phyloP scores from a whole-genome alignment of 2,113 vertebrate genomes.

The Orcinus orca region DNA sequence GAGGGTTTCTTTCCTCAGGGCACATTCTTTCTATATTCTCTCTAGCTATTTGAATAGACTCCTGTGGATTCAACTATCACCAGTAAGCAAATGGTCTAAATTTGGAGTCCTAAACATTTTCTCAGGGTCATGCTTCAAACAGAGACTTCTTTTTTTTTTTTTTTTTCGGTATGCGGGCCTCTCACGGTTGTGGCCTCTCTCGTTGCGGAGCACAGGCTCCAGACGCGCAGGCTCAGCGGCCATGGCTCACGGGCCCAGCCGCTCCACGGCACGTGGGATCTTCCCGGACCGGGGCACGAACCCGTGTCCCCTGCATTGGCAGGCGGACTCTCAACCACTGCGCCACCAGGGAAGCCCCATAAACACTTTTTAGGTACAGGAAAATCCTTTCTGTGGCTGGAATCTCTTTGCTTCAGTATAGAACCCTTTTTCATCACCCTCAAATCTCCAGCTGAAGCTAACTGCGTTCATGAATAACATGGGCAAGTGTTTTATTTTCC shows the following conservation, averaged over 20 bases:
- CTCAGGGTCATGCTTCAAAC: neutral
- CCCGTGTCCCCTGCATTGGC: too few relatives aligned
- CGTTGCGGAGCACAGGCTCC: too few relatives aligned
- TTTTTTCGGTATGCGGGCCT: accelerated
- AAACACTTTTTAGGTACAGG: neutral
- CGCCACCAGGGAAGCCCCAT: too few relatives aligned
- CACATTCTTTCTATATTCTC: neutral
- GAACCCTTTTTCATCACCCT: neutral
- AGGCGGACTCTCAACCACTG: too few relatives aligned
- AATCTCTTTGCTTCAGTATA: neutral
- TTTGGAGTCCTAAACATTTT: neutral
- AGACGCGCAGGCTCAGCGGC: accelerated
- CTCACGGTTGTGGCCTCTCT: too few relatives aligned
- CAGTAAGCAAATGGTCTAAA: neutral
- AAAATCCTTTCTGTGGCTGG: neutral
- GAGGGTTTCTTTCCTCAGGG: neutral
- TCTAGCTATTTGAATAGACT: neutral
- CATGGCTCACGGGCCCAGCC: too few relatives aligned
- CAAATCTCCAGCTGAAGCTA: neutral
- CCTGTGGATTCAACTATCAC: neutral
- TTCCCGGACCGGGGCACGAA: too few relatives aligned
- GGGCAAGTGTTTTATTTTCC: neutral
- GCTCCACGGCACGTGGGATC: too few relatives aligned
- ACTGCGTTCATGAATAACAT: neutral
- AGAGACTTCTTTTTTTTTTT: neutral